Evolutionary conservation across 2,113 vertebrate genomes (phyloP).

Genomic region (Triplophysa dalaica): DNA sequence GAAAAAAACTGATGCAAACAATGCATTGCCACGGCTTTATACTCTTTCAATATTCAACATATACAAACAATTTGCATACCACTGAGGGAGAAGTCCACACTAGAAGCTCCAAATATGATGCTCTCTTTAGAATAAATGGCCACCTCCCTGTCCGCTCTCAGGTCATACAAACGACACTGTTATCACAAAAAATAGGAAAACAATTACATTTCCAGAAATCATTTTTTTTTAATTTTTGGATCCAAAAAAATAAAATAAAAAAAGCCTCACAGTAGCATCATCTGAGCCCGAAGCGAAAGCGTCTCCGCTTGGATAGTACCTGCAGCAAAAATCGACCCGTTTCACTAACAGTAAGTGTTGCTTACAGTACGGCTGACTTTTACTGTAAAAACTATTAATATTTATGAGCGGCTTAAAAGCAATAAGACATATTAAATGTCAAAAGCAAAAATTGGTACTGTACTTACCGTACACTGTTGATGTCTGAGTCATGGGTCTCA

Average conservation of each 20-base stretch:
- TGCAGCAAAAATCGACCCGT: slow-evolving; percentile 54
- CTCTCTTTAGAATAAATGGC: slow-evolving; percentile 99
- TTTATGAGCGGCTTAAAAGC: background rate
- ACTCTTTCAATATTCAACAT: no score
- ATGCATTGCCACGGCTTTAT: no score
- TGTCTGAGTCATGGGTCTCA: slow-evolving; percentile 96
- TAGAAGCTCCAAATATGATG: slow-evolving; percentile 97
- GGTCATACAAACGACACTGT: slow-evolving; percentile 95
- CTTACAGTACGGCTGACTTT: background rate
- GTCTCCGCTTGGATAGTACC: slow-evolving; percentile 97
- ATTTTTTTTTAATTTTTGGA: no score
- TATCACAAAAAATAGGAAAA: slow-evolving; percentile 1
- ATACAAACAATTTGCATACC: slow-evolving; percentile 73
- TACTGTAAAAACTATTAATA: slow-evolving; percentile 5
- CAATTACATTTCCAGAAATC: no score
- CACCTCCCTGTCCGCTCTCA: slow-evolving; percentile 96
- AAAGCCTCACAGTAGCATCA: slow-evolving; percentile 89
- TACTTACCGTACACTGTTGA: slow-evolving; percentile 95
- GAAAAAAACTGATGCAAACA: no score
- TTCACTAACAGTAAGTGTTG: background rate
- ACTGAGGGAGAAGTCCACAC: slow-evolving; percentile 98
- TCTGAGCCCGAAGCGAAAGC: slow-evolving; percentile 98
- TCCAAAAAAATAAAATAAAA: background rate
- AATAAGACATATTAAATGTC: background rate
- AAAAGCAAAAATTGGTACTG: slow-evolving; percentile 55